phyloP scores from a whole-genome alignment of 2,797 vertebrate genomes.

The Xenopus petersii region DNA sequence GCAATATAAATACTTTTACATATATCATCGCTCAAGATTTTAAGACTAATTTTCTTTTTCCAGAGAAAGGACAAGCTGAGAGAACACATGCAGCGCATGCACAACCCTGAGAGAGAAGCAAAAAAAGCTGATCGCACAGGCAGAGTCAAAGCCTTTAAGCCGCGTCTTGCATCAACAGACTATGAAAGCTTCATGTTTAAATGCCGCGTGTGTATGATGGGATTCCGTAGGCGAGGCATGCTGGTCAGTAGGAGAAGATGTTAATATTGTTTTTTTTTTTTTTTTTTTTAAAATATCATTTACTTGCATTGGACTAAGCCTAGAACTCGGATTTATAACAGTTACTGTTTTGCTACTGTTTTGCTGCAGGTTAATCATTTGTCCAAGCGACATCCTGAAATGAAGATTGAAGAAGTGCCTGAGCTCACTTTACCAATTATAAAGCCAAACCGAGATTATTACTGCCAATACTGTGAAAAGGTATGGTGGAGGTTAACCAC shows the following conservation, averaged over 20 bases:
- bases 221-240: constrained; percentile 95
- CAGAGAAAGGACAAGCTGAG: constrained; percentile 96
- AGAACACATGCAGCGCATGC: constrained; percentile 98
- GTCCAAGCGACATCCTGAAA: constrained; percentile 96
- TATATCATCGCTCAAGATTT: no score
- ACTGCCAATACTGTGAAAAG: constrained; percentile 98
- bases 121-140: constrained; percentile 92
- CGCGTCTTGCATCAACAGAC: constrained; percentile 87
- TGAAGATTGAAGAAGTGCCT: constrained; percentile 96
- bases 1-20: no score
- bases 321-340: constrained; percentile 6
- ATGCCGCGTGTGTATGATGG: constrained; percentile 97
- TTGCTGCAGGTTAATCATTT: constrained; percentile 91
- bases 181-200: constrained; percentile 98
- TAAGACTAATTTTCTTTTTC: constrained; percentile 1
- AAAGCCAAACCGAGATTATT: constrained; percentile 98
- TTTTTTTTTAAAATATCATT: no score
- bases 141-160: constrained; percentile 89
- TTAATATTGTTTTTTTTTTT: not conserved
- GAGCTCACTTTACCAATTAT: constrained; percentile 96
- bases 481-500: constrained; percentile 55
- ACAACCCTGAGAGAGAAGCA: constrained; percentile 94
- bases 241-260: constrained; percentile 77
- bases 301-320: no score
- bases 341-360: constrained; percentile 29